A percentile compares a stretch with the other conserved stretches of the same genome.
phyloP scores from a whole-genome alignment of 2,797 vertebrate species.

The Myoxocephalus aenaeus region DNA sequence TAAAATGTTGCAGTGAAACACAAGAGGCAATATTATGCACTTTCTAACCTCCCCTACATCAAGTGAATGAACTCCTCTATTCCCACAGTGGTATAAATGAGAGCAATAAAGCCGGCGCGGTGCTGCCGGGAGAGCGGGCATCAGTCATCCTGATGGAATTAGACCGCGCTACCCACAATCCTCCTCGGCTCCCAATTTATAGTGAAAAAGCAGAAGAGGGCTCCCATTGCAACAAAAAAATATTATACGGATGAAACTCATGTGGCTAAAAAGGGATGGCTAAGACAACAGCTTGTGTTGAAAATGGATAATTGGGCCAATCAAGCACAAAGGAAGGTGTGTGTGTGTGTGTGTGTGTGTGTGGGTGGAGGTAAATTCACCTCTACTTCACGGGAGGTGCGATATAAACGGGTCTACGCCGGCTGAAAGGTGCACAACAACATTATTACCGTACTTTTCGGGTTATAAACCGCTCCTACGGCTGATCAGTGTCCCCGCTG shows the following conservation, averaged over 20 bases:
- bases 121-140: slow-evolving; percentile 58
- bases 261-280: slow-evolving; percentile 23
- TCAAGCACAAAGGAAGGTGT: not conserved
- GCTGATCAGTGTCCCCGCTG: too few relatives aligned
- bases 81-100: slow-evolving; percentile 72
- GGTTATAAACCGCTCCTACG: too few relatives aligned
- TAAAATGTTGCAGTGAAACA: slow-evolving; percentile 71
- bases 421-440: not conserved
- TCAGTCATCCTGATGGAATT: slow-evolving; percentile 80
- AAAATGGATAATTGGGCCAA: slow-evolving; percentile 30
- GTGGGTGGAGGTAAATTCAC: not conserved
- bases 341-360: too few relatives aligned
- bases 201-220: slow-evolving; percentile 12
- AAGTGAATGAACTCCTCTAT: slow-evolving; percentile 55
- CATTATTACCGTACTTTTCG: too few relatives aligned
- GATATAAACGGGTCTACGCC: not conserved
- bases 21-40: slow-evolving; percentile 57
- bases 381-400: not conserved
- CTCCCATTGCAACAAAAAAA: not conserved
- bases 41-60: slow-evolving; percentile 40
- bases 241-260: not conserved
- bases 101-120: slow-evolving; percentile 62
- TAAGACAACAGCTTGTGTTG: slow-evolving; percentile 1
- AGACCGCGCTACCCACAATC: slow-evolving; percentile 72
- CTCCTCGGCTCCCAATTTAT: slow-evolving; percentile 52